Conservation (phyloP, 2,113 vertebrate species). For the Corynorhinus townsendii region DNA sequence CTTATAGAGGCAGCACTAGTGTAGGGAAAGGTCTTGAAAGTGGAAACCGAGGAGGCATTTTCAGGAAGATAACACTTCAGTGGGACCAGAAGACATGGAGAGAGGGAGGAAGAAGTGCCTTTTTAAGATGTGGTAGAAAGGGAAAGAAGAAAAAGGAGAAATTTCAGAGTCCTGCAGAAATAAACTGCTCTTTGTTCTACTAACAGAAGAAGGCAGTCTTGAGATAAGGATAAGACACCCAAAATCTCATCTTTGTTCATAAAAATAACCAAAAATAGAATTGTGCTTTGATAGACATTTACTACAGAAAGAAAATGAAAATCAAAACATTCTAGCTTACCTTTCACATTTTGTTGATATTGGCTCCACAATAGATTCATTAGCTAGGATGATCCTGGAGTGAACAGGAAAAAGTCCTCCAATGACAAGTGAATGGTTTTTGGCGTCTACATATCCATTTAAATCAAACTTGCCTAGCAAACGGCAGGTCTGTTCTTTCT, state of each 20-base stretch:
- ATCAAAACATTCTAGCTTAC: slow-evolving; percentile 75
- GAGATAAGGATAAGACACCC: background rate
- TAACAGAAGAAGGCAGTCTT: background rate
- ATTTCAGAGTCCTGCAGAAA: background rate
- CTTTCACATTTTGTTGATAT: slow-evolving; percentile 84
- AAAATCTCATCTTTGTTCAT: background rate
- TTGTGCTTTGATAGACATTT: background rate
- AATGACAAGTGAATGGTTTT: slow-evolving; percentile 83
- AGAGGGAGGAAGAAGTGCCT: background rate
- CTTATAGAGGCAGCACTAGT: background rate
- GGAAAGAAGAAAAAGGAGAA: background rate
- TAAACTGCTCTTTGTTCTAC: background rate
- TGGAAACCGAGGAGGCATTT: background rate
- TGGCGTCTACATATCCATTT: slow-evolving; percentile 82
- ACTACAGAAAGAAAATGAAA: background rate
- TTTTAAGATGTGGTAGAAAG: background rate
- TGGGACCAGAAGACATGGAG: background rate
- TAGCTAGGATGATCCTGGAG: slow-evolving; percentile 75
- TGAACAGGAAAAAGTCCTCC: slow-evolving; percentile 88
- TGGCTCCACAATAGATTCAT: slow-evolving; percentile 80
- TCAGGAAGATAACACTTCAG: background rate
- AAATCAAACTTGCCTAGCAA: slow-evolving; percentile 70
- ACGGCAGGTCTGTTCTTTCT: slow-evolving; percentile 67
- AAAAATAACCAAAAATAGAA: background rate
- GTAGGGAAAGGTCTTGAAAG: background rate